A percentile compares a stretch with the other conserved stretches of the same genome.
Evolutionary conservation across 23 tunicate genomes (phyloP).

Genomic region (Clavelina lepadiformis): DNA sequence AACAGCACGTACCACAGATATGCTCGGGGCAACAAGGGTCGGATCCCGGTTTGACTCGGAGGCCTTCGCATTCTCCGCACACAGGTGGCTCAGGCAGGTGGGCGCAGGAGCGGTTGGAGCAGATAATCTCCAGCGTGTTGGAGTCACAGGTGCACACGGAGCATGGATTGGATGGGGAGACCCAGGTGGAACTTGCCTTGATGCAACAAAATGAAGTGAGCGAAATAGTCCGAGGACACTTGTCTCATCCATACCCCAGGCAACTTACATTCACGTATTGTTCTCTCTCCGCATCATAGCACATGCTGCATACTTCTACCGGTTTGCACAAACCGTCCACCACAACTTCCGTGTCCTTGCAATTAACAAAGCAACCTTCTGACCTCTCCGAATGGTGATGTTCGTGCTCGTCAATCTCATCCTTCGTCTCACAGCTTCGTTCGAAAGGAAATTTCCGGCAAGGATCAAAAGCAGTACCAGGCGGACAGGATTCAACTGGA

Average conservation of each 20-base stretch:
- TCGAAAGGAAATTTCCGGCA: conserved; percentile 47
- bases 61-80: conserved; percentile 38
- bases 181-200: conserved; percentile 45
- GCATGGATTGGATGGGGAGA: conserved; percentile 12
- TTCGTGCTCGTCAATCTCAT: not conserved
- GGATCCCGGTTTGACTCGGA: conserved; percentile 7
- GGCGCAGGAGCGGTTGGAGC: conserved; percentile 18
- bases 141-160: conserved; percentile 27
- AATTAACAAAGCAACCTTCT: conserved; percentile 55
- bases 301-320: conserved; percentile 18
- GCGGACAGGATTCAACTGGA: conserved; percentile 30
- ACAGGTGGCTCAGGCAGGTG: conserved; percentile 4
- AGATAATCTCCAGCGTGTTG: conserved; percentile 14
- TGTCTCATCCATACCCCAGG: not conserved
- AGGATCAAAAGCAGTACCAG: conserved; percentile 29
- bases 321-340: conserved; percentile 22
- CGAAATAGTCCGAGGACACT: not conserved
- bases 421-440: conserved; percentile 14
- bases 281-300: conserved; percentile 39
- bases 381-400: not conserved
- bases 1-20: conserved; percentile 35
- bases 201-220: not conserved
- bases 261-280: conserved; percentile 14
- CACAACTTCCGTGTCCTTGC: conserved; percentile 33
- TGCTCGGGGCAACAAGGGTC: conserved; percentile 61